Conservation (phyloP, 1,140 invertebrate genomes). For the Lanistes nyassanus region DNA sequence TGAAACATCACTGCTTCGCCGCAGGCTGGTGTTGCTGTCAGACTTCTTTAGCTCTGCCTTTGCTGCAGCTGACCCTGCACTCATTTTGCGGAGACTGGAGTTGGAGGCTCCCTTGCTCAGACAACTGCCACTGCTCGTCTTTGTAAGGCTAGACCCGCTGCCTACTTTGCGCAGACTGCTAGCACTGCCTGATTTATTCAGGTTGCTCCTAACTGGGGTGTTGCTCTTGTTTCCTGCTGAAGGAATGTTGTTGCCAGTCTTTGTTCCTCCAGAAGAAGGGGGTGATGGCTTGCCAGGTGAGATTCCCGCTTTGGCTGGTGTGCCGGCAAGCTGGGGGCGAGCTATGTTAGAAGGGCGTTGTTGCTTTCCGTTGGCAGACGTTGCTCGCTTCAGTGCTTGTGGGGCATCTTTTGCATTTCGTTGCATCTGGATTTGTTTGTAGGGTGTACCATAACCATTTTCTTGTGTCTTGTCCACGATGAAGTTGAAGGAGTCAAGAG, state of each 20-base stretch:
- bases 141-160: conserved; percentile 38
- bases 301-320: background rate
- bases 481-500: conserved; percentile 42
- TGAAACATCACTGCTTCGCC: conserved; percentile 55
- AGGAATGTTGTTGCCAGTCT: background rate
- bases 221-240: conserved; percentile 26
- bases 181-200: conserved; percentile 43
- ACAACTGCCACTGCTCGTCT: conserved; percentile 36
- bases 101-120: conserved; percentile 38
- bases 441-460: conserved; percentile 20
- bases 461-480: conserved; percentile 35
- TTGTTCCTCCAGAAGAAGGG: background rate
- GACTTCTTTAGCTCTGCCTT: conserved; percentile 48
- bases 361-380: background rate
- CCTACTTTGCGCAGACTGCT: conserved; percentile 38
- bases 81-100: conserved; percentile 29
- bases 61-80: conserved; percentile 18
- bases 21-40: conserved; percentile 52
- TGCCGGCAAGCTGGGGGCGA: background rate
- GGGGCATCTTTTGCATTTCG: conserved; percentile 30
- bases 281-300: background rate
- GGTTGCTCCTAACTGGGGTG: conserved; percentile 14
- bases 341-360: conserved; percentile 25
- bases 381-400: conserved; percentile 8
- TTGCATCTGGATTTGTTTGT: conserved; percentile 35